Base-by-base conservation (phyloP, 2,888 invertebrate genomes). In the Hydriomena furcata region DNA sequence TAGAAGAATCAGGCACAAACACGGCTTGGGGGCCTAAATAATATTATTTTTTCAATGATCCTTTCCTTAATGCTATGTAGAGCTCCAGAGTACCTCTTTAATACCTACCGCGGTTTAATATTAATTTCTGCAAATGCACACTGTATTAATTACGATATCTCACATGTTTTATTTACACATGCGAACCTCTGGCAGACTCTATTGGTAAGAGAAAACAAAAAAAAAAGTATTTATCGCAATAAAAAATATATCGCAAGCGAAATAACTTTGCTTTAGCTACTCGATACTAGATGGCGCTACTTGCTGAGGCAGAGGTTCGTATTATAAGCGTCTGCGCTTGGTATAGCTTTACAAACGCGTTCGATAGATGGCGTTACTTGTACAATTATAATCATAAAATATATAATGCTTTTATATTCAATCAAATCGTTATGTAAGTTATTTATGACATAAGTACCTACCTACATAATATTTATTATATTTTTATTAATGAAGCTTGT, bases 161-260 rank as follows among this genome's bases (percentile, higher is more conserved):
- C 66, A 82, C 71, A 66, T 66, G 70, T 69, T 82, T 83, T 89
- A 79, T 88, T 74, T 88, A 82, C 85, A 76, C 88, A 88, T 87
- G 89, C 89, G 74, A 73, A 63, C 86, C 74, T 77, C 75, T 83
- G 83, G 82, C 86, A 89, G 88, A 84, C 84, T 70, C 74, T 81
- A 55, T 76, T 86, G 89, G 89, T 89, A 86, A 89, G 89, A 77
- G 20, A 68, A 65, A 66, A 5, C 36, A 53, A 63, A n/a, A 55
- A 35, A 52, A 36, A 40, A 45, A 41, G 23, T 36, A 40, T 38
- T 45, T 55, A 52, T n/a, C n/a, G n/a, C n/a, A n/a, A n/a, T n/a
- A n/a, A n/a, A n/a, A n/a, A n/a, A n/a, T n/a, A n/a, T n/a, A 60
- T 64, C 4, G 66, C 65, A 52, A 56, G 52, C 56, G 55, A 43